A percentile compares a stretch with the other conserved stretches of the same genome.
Conservation (phyloP, 2,797 vertebrate genomes). For the Balearica regulorum region DNA sequence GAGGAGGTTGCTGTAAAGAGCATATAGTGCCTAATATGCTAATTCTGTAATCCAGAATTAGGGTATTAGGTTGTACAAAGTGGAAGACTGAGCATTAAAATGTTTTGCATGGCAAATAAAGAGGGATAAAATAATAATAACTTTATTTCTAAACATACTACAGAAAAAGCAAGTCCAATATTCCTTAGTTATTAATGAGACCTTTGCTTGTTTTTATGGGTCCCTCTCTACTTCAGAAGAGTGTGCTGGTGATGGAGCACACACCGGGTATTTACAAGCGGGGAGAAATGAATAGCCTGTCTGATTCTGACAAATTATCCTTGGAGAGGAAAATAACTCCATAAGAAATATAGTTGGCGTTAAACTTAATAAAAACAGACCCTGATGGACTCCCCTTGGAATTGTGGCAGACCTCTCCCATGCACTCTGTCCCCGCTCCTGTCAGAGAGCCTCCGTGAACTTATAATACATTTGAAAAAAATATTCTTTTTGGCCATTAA, state of each 20-base stretch:
- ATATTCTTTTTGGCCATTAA: slow-evolving; percentile 2
- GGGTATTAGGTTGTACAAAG: neutral
- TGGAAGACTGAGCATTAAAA: neutral
- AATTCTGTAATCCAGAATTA: neutral
- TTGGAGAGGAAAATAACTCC: slow-evolving; percentile 67
- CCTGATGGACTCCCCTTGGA: slow-evolving; percentile 55
- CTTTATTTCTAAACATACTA: neutral
- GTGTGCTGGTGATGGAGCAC: slow-evolving; percentile 40
- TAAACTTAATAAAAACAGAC: slow-evolving; percentile 68
- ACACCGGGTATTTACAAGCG: slow-evolving; percentile 21
- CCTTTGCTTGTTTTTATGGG: slow-evolving; percentile 13
- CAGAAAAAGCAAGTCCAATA: neutral
- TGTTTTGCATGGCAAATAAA: neutral
- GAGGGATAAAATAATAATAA: neutral
- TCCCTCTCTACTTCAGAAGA: neutral
- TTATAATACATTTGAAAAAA: neutral
- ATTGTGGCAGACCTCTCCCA: slow-evolving; percentile 41
- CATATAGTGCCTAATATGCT: neutral
- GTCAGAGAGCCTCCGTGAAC: slow-evolving; percentile 19
- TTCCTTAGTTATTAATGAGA: slow-evolving; percentile 20
- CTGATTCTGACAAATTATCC: slow-evolving; percentile 70
- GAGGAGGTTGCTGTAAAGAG: neutral
- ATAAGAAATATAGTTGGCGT: slow-evolving; percentile 65
- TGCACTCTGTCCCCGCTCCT: slow-evolving; percentile 13
- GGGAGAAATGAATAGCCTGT: slow-evolving; percentile 60